Evolutionary conservation across 2,113 vertebrate species (phyloP).

Genomic region (Okapia johnstoni): DNA sequence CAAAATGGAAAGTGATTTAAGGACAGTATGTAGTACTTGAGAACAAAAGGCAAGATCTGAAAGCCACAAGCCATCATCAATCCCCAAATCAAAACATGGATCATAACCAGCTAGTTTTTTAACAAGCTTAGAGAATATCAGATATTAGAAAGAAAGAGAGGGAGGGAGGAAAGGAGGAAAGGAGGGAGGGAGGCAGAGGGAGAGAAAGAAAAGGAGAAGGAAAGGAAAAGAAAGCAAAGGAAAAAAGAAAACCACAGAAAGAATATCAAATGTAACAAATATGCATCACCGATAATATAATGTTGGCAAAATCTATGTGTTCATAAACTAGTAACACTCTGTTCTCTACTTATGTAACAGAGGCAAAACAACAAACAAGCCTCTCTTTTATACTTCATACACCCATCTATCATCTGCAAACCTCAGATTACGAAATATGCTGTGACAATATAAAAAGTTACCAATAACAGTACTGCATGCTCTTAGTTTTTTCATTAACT

Average conservation of each 20-base stretch:
- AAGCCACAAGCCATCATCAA: background rate
- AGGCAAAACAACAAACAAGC: background rate
- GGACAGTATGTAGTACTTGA: background rate
- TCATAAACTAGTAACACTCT: background rate
- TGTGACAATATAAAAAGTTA: background rate
- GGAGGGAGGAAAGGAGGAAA: background rate
- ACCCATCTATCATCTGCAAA: background rate
- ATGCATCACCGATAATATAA: background rate
- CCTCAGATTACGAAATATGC: background rate
- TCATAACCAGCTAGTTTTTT: background rate
- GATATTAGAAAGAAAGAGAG: background rate
- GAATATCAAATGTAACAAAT: background rate
- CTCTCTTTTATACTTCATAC: background rate
- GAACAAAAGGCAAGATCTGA: constrained; percentile 18
- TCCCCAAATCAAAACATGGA: constrained; percentile 11
- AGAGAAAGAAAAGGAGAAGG: background rate
- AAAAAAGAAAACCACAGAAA: background rate
- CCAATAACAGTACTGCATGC: background rate
- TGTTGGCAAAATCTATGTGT: background rate
- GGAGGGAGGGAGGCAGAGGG: background rate
- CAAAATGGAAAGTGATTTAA: constrained; percentile 26
- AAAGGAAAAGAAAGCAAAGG: background rate
- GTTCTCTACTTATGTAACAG: background rate
- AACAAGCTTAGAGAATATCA: background rate
- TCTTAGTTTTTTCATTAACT: background rate